Evolutionary conservation across 2,888 invertebrate species (phyloP).

Genomic region (Thereva nobilitata): DNA sequence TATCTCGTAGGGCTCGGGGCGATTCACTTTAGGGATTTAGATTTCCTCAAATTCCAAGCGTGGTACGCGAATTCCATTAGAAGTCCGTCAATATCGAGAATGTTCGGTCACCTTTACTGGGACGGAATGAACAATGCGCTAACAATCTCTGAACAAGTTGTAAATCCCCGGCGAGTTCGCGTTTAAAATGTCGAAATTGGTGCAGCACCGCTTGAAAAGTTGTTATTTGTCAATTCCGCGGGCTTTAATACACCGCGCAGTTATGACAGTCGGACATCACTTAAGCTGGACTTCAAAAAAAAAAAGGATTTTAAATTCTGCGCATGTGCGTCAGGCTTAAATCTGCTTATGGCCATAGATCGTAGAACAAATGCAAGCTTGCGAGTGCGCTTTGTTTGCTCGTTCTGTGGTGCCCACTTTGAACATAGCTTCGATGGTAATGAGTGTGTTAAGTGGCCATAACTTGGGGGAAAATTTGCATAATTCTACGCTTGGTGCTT

Average conservation of each 20-base stretch:
- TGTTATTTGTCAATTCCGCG: conserved; percentile 4
- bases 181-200: too few species aligned
- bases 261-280: not conserved
- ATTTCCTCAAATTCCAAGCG: too few species aligned
- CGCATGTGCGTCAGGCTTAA: not conserved
- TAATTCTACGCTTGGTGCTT: conserved; percentile 30
- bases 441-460: conserved; percentile 35
- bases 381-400: not conserved
- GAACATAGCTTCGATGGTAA: conserved; percentile 22
- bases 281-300: not conserved
- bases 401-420: not conserved
- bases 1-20: too few species aligned
- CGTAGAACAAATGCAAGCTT: not conserved
- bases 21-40: too few species aligned
- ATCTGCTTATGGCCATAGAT: not conserved
- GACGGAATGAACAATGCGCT: too few species aligned
- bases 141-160: too few species aligned
- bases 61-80: too few species aligned
- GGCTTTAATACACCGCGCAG: not conserved
- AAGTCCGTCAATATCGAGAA: too few species aligned
- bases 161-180: too few species aligned
- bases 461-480: conserved; percentile 39
- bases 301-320: conserved; percentile 1
- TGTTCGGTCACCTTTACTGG: too few species aligned
- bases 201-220: not conserved